Evolutionary conservation across 2,797 vertebrate genomes (phyloP), one percentile per base, ranked within the genome.

Genomic region (Bovichtus variegatus): DNA sequence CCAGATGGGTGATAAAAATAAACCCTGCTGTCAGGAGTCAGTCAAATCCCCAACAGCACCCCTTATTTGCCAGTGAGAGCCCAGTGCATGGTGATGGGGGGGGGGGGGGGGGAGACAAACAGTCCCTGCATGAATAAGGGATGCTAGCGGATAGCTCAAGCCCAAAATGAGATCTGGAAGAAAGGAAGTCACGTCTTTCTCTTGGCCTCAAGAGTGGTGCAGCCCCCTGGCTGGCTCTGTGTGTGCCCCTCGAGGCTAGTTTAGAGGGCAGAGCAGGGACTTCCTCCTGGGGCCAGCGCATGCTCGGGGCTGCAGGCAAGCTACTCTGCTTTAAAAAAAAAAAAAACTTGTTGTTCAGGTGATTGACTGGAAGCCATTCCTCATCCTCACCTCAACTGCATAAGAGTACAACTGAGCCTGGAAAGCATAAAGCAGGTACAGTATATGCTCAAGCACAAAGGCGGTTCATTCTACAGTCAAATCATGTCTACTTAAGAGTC

Each of bases 1-100:
- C 89, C 94, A 95, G 93, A 95, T 93, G 92, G 94, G 91, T 82
- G 90, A 93, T 92, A 93, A 94, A 95, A 94, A 95, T 94, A 94
- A 93, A 90, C 84, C 68, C 73, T 90, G 82, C 91, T 90, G 91
- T 92, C 92, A 90, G 88, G 90, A 93, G 85, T 93, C 92, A 92
- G 87, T 91, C 92, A 91, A 83, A 89, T 91, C 88, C 89, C 91
- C 82, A 83, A 83, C 85, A 91, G 80, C 71, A 50, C 74, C 85
- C 72, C 58, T 47, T 81, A 80, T 80, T 84, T 86, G 76, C 89
- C 82, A 83, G 75, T 70, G 85, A 90, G 67, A 82, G 64, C 58
- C 60, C 82, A 74, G 78, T 72, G 72, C 78, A 59, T 84, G 81
- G 85, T 76, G 83, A 88, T 81, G 76, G 83, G 80, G 59, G 23